Percentiles rank a stretch among this genome's conserved stretches.
Conservation (phyloP, 2,888 invertebrate species). For the Celastrina argiolus region DNA sequence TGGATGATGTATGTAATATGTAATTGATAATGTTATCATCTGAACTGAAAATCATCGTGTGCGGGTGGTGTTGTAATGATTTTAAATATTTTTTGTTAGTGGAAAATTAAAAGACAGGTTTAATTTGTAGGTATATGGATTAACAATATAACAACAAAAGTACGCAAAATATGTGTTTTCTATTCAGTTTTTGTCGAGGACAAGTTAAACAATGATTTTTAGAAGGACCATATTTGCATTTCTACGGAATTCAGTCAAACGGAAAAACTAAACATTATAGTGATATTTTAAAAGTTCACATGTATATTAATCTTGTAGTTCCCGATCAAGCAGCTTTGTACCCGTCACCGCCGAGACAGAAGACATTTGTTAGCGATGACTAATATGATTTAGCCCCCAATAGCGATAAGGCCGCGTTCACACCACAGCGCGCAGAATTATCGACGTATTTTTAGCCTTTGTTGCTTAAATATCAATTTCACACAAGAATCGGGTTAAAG, state of each 20-base stretch:
- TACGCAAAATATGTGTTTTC: too few relatives aligned
- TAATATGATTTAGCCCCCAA: constrained; percentile 28
- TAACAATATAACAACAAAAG: too few relatives aligned
- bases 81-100: too few relatives aligned
- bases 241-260: not conserved
- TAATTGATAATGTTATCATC: not conserved
- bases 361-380: constrained; percentile 29
- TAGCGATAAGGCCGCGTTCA: constrained; percentile 14
- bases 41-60: not conserved
- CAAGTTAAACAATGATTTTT: too few relatives aligned
- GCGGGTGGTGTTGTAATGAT: not conserved
- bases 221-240: not conserved
- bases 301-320: constrained; percentile 15
- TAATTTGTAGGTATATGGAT: too few relatives aligned
- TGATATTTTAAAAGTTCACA: constrained; percentile 17
- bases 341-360: constrained; percentile 26
- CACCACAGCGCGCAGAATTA: constrained; percentile 1
- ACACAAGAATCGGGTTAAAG: not conserved
- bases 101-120: too few relatives aligned
- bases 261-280: constrained; percentile 7
- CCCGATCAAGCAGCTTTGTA: constrained; percentile 23
- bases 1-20: not conserved
- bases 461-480: not conserved
- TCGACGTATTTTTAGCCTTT: not conserved
- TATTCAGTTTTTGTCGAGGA: too few relatives aligned